These are phyloP conservation scores for Melanocharis versteri DNA, from an alignment of 2,113 vertebrate species.

Conservation along the genomic window DNA sequence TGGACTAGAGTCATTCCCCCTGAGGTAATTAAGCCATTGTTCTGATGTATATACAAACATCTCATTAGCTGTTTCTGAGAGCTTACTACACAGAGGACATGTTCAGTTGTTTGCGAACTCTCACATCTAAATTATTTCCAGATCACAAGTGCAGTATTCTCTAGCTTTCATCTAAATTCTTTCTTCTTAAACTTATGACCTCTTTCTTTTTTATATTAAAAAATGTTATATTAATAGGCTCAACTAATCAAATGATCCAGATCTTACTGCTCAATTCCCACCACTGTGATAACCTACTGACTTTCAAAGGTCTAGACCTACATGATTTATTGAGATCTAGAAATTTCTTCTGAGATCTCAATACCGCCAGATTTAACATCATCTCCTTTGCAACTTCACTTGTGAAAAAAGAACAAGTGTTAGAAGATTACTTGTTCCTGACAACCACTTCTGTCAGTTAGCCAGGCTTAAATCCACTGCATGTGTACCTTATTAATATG, in stretches of 20 bases:
- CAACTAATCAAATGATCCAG: background rate
- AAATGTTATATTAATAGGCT: background rate
- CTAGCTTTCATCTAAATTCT: background rate
- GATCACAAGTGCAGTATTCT: background rate
- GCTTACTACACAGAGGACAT: background rate
- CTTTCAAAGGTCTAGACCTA: background rate
- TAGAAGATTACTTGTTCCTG: background rate
- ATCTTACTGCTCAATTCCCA: background rate
- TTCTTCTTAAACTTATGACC: background rate
- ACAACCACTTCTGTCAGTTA: background rate
- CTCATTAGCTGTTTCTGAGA: conserved; percentile 1
- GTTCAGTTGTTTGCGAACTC: background rate
- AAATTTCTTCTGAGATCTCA: background rate
- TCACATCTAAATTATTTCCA: background rate
- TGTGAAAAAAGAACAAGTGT: background rate
- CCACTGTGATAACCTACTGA: background rate
- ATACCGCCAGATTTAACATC: background rate
- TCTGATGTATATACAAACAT: background rate
- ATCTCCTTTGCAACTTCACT: background rate
- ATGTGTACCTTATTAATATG: background rate
- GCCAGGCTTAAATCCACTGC: background rate
- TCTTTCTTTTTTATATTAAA: background rate
- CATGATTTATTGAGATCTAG: background rate
- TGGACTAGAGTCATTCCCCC: background rate
- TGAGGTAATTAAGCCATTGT: conserved; percentile 23